Conservation (phyloP, 2,888 invertebrate genomes). For the Phlogophora meticulosa region DNA sequence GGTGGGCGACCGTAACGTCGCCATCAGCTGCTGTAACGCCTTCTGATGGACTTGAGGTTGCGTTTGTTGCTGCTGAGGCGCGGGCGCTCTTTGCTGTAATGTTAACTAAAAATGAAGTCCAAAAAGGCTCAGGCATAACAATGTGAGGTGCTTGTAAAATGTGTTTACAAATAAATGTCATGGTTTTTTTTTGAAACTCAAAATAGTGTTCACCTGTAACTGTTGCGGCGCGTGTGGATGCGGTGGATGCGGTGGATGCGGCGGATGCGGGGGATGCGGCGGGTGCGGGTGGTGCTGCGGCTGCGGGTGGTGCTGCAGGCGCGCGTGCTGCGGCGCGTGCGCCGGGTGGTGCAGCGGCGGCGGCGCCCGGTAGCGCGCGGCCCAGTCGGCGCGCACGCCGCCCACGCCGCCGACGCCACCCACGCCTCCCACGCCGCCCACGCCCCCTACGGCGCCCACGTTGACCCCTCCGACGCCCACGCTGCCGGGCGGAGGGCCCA, state of each 20-base stretch:
- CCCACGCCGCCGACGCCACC: conserved; percentile 76
- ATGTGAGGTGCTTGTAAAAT: not conserved
- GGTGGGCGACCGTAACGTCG: conserved; percentile 96
- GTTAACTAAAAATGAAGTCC: not conserved
- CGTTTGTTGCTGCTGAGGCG: conserved; percentile 85
- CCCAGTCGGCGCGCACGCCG: conserved; percentile 82
- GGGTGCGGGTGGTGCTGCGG: conserved; percentile 59
- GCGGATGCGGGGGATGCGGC: conserved; percentile 65
- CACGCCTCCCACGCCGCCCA: conserved; percentile 71
- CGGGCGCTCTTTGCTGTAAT: conserved; percentile 76
- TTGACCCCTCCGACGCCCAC: conserved; percentile 85
- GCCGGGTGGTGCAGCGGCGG: conserved; percentile 72
- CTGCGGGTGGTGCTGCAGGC: conserved; percentile 31
- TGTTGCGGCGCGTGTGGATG: conserved; percentile 64
- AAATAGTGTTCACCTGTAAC: conserved; percentile 69
- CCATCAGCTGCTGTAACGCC: conserved; percentile 96
- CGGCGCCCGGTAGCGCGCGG: conserved; percentile 75
- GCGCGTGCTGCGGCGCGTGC: conserved; percentile 60
- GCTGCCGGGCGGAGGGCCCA: conserved; percentile 86
- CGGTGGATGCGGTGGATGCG: conserved; percentile 56
- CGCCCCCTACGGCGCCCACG: conserved; percentile 92
- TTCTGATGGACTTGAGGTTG: conserved; percentile 89
- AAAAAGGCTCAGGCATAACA: conserved; percentile 2
- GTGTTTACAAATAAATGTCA: too few species aligned
- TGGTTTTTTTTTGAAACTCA: too few species aligned